Evolutionary conservation across 1,140 invertebrate species (phyloP), one percentile per base, ranked within the genome.

Genomic region (Drosophila tropicalis): DNA sequence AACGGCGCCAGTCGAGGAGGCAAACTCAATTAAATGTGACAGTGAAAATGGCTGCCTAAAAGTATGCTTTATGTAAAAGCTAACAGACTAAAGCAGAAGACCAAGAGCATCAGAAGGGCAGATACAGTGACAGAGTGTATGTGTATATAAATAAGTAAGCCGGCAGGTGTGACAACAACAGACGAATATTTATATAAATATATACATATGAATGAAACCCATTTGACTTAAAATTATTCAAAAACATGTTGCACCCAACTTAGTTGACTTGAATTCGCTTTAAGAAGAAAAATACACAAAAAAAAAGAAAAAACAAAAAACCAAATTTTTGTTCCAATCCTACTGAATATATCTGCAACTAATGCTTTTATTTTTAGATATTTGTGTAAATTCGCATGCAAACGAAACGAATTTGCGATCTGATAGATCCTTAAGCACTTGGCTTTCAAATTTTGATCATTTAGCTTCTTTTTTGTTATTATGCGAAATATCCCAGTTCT

Each of bases 1-100:
- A 87, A 80, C 83, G 83, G 41, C 72, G 68, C 47, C 54, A 72
- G 67, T 56, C 72, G 57, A 65, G 74, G 66, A 65, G 74, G 68
- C 78, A 90, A 89, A 89, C 84, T 89, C 84, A 89, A 89, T 89
- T 89, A 89, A 89, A 90, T 90, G 85, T 90, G 84, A 90, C 84
- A 89, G 85, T 81, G 85, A 74, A 90, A 90, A 89, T 72, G 76
- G 72, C 64, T 69, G 84, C 85, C 81, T 89, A 90, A 89, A 84
- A 89, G 84, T 90, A 90, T 89, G 80, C 77, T 89, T 90, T 76
- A 90, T 77, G 62, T 58, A 67, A 70, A 64, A 34, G 58, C 19
- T 19, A 51, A 44, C 13, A 36, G 54, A 10, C 9, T 51, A 9
- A 40, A 34, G 10, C 9, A 29, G 54, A 25, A 19, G 9, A 15